phyloP scores from a whole-genome alignment of 2,797 vertebrate species.

The Coracias cyanogaster region DNA sequence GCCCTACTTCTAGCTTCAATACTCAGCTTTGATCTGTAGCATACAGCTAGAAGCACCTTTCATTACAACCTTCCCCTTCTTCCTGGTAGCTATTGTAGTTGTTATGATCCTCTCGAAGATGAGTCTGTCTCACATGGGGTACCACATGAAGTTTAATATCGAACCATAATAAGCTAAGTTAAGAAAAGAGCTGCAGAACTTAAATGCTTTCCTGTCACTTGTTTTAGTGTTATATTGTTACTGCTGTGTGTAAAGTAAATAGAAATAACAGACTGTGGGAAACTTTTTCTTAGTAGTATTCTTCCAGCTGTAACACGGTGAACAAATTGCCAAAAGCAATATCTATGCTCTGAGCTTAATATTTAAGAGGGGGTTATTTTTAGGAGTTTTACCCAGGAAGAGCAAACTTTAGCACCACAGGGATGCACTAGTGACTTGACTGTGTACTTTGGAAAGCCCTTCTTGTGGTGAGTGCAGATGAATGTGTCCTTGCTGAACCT shows the following conservation, averaged over 20 bases:
- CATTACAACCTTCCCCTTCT: not conserved
- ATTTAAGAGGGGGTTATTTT: slow-evolving; percentile 21
- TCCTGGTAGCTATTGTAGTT: not conserved
- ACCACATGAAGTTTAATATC: not conserved
- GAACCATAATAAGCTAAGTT: not conserved
- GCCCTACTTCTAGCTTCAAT: not conserved
- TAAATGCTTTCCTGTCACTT: not conserved
- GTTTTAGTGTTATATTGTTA: not conserved
- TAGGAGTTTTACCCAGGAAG: slow-evolving; percentile 1
- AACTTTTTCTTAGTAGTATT: not conserved
- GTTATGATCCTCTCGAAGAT: not conserved
- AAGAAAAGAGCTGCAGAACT: not conserved
- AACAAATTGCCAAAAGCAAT: slow-evolving; percentile 27
- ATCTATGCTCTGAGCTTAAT: not conserved
- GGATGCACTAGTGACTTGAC: not conserved
- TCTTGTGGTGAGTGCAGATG: not conserved
- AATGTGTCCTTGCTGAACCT: not conserved
- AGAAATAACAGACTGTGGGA: not conserved
- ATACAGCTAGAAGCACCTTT: not conserved
- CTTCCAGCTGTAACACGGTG: not conserved
- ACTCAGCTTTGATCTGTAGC: not conserved
- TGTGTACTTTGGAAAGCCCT: not conserved
- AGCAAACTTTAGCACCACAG: not conserved
- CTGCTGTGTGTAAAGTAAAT: not conserved
- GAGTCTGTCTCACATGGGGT: not conserved